Percentiles rank a stretch among this genome's conserved stretches.
Evolutionary conservation across 1,140 invertebrate genomes (phyloP).

Genomic region (Drosophila repleta): DNA sequence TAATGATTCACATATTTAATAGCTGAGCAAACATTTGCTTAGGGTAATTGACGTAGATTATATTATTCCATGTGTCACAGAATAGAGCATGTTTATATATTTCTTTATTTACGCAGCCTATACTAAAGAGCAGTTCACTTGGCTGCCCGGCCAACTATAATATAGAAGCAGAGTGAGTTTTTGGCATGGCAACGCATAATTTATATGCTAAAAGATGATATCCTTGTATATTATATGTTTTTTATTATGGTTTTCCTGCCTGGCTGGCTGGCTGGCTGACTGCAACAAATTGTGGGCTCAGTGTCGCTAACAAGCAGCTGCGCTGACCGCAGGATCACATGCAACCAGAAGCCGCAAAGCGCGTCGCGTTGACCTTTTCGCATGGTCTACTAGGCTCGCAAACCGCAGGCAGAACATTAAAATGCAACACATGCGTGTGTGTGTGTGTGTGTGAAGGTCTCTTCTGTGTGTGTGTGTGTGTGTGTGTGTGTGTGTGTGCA

Average conservation of each 20-base stretch:
- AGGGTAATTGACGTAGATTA: too few species aligned
- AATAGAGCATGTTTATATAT: too few species aligned
- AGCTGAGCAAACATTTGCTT: too few species aligned
- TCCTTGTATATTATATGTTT: conserved; percentile 20
- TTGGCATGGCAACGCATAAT: neutral
- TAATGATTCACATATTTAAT: conserved; percentile 1
- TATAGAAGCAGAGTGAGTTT: neutral
- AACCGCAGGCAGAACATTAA: conserved; percentile 42
- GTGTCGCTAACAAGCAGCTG: conserved; percentile 45
- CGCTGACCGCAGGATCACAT: conserved; percentile 55
- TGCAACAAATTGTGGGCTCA: conserved; percentile 27
- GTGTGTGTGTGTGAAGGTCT: neutral
- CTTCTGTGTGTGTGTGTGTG: neutral
- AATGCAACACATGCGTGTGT: conserved; percentile 46
- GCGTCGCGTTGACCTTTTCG: conserved; percentile 67
- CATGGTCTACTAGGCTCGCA: conserved; percentile 34
- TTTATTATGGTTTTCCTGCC: neutral
- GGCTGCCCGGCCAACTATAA: neutral
- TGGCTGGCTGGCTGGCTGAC: conserved; percentile 1
- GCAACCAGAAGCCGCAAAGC: conserved; percentile 38
- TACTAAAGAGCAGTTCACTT: neutral
- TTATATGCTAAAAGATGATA: conserved; percentile 19
- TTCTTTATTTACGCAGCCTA: too few species aligned
- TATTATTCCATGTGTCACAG: too few species aligned
- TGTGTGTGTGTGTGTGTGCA: conserved; percentile 18